Percentiles rank a stretch among this genome's conserved stretches.
phyloP scores from a whole-genome alignment of 2,113 vertebrate genomes.

The Onychostoma macrolepis region DNA sequence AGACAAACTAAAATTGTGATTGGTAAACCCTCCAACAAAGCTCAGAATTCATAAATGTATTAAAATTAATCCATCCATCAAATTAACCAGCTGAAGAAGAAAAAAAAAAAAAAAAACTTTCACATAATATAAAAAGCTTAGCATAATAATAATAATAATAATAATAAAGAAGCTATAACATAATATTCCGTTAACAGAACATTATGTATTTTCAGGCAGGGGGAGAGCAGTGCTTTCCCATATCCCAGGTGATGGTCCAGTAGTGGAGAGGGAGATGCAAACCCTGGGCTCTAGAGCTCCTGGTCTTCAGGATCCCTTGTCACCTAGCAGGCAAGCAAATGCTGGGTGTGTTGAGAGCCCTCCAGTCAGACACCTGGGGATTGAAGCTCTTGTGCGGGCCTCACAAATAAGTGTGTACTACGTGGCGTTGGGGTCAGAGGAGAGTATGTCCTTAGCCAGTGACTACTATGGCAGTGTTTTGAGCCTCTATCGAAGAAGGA shows the following conservation, averaged over 20 bases:
- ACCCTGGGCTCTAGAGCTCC: constrained; percentile 74
- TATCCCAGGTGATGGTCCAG: constrained; percentile 74
- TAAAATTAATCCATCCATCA: not conserved
- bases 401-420: constrained; percentile 95
- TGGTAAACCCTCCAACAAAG: not conserved
- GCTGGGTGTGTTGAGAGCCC: constrained; percentile 73
- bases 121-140: not conserved
- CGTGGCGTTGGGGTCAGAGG: constrained; percentile 95
- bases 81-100: not conserved
- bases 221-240: constrained; percentile 32
- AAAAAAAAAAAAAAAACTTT: not conserved
- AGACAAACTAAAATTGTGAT: not conserved
- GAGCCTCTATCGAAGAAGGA: constrained; percentile 97
- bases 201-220: constrained; percentile 38
- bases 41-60: not conserved
- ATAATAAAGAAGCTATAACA: not conserved
- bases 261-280: constrained; percentile 89
- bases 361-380: constrained; percentile 93
- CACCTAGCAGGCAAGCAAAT: constrained; percentile 90
- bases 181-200: not conserved
- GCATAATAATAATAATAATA: not conserved
- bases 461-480: constrained; percentile 97
- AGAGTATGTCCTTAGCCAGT: constrained; percentile 97
- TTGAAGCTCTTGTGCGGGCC: constrained; percentile 94
- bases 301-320: constrained; percentile 76